A percentile compares a stretch with the other conserved stretches of the same genome.
Evolutionary conservation across 2,113 vertebrate species (phyloP).

Genomic region (Paradoxurus hermaphroditus): DNA sequence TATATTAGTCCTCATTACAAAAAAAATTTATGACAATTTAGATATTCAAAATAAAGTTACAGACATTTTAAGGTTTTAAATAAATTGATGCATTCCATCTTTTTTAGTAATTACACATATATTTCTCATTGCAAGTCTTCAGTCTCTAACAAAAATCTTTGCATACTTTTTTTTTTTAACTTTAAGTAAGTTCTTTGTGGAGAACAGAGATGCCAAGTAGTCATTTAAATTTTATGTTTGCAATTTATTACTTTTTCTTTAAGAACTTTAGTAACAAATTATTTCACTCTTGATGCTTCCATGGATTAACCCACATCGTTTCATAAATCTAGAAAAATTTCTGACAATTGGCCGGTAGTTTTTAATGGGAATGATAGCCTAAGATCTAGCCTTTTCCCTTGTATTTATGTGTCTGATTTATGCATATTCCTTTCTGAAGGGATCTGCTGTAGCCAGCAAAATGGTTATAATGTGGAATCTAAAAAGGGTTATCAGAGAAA

Average conservation of each 20-base stretch:
- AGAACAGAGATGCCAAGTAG: background rate
- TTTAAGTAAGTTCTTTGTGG: background rate
- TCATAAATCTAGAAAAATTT: slow-evolving; percentile 37
- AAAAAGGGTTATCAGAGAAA: background rate
- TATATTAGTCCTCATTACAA: background rate
- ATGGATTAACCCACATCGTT: background rate
- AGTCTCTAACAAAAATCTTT: background rate
- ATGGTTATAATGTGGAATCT: background rate
- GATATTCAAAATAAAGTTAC: background rate
- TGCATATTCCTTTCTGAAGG: background rate
- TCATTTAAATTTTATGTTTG: slow-evolving; percentile 7
- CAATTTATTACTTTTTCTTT: background rate
- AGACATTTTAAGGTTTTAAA: slow-evolving; percentile 20
- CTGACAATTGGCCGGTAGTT: background rate
- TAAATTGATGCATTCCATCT: background rate
- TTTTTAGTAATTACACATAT: background rate
- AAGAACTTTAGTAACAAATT: slow-evolving; percentile 1
- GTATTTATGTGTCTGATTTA: background rate
- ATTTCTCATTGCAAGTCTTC: background rate
- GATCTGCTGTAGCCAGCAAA: background rate
- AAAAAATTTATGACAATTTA: slow-evolving; percentile 2
- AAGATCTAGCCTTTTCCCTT: background rate
- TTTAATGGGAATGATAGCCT: background rate
- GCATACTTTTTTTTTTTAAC: background rate
- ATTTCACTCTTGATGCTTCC: background rate